Evolutionary conservation across 2,797 vertebrate genomes (phyloP).

Genomic region (Ptychadena robeensis): DNA sequence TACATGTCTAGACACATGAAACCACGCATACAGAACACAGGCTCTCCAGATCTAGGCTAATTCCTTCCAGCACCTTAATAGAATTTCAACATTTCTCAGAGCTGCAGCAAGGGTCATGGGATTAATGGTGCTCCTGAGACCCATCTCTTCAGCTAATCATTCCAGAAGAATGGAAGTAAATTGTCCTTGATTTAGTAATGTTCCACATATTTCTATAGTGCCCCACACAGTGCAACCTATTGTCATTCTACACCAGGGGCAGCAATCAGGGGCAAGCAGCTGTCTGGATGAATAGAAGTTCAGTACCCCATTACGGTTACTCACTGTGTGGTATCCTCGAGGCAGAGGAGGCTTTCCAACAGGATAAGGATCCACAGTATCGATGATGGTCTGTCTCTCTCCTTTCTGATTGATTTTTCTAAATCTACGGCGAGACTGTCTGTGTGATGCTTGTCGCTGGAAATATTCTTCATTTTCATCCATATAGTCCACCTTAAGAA

Average conservation of each 20-base stretch:
- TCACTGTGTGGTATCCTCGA: conserved; percentile 96
- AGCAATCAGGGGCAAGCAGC: neutral
- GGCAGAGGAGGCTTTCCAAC: conserved; percentile 91
- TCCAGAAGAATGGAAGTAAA: neutral
- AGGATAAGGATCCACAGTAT: conserved; percentile 95
- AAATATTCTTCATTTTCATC: conserved; percentile 99
- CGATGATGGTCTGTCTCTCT: conserved; percentile 97
- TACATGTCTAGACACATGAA: neutral
- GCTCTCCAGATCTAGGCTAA: conserved; percentile 11
- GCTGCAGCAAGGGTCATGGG: neutral
- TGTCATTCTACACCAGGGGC: neutral
- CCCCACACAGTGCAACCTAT: neutral
- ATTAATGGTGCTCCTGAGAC: neutral
- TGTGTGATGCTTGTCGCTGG: conserved; percentile 94
- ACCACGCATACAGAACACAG: neutral
- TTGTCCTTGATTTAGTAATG: conserved; percentile 10
- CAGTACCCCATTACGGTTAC: conserved; percentile 62
- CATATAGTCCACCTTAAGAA: conserved; percentile 95
- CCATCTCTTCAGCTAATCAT: neutral
- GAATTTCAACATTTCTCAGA: neutral
- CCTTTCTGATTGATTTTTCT: conserved; percentile 99
- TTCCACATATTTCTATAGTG: neutral
- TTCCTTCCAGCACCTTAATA: conserved; percentile 8
- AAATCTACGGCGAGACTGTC: conserved; percentile 95
- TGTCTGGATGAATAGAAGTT: neutral